Base-by-base conservation (phyloP, 1,140 invertebrate species). In the Chironomus tepperi region DNA sequence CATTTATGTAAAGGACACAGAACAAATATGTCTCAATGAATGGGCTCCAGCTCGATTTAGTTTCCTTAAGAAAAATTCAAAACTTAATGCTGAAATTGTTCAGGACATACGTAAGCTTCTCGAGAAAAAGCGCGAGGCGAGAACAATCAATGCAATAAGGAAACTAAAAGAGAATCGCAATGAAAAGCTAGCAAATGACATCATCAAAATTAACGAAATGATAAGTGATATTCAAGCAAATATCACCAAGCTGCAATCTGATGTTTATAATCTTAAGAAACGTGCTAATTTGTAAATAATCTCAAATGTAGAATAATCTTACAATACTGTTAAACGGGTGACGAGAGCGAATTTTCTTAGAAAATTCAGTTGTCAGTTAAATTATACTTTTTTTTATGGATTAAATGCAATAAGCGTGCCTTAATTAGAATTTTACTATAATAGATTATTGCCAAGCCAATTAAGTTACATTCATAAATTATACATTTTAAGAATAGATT, bases 141-240 rank as follows among this genome's bases (percentile, higher is more conserved):
- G n/a, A 73, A 43, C 42, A 12, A 15, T 73, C 12, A 42, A 18
- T 42, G 34, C 75, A 19, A 16, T 21, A 70, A 18, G 65, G 12
- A 18, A 21, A 7, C 65, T 70, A 7, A 70, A 70, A 19, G 65
- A 70, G 18, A 70, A 21, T 70, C 65, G 65, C n/a, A 70, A 70
- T 19, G 65, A 70, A 70, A 70, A 70, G 18, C 18, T 70, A 8
- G 65, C 65, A 19, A 70, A 70, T 70, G 65, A 70, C 18, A 70
- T 70, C n/a, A 70, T 70, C 19, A 70, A 70, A 70, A 70, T 70
- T 6, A 70, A 70, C 18, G 65, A 70, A 70, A 19, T 70, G 19
- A 70, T 70, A 8, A 70, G 65, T 70, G 65, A 70, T 10, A 70
- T 70, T 70, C 65, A 70, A 19, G n/a, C n/a, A 16, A 70, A 70